A percentile compares a stretch with the other conserved stretches of the same genome.
Conservation (phyloP, 64 coral and sea anemone genomes). For the Dendronephthya gigantea region DNA sequence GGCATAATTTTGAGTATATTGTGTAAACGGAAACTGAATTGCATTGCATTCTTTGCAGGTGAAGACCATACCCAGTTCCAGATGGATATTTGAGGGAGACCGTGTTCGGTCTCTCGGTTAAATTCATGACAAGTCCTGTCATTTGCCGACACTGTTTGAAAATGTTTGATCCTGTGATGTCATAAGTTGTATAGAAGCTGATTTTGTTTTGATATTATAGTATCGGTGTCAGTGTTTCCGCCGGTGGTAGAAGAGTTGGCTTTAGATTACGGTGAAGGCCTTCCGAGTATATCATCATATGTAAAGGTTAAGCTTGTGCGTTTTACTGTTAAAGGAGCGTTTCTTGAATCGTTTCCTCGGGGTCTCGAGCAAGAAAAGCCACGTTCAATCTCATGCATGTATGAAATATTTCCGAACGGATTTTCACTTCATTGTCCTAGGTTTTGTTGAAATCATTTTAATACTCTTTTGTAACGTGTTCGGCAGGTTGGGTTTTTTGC, state of each 20-base stretch:
- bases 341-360: too few species aligned
- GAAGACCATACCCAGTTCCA: constrained; percentile 12
- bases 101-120: not conserved
- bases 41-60: not conserved
- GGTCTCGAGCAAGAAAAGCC: too few species aligned
- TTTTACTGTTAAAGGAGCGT: too few species aligned
- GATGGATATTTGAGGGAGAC: not conserved
- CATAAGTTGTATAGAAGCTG: not conserved
- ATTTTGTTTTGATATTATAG: not conserved
- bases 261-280: not conserved
- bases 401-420: too few species aligned
- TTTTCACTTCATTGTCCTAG: too few species aligned
- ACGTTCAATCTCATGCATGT: too few species aligned
- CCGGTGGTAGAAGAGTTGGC: not conserved
- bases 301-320: too few species aligned
- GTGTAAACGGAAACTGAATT: not conserved
- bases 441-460: too few species aligned
- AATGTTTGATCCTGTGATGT: not conserved
- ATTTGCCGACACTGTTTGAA: not conserved
- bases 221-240: not conserved
- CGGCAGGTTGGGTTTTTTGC: too few species aligned
- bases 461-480: too few species aligned
- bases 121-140: not conserved
- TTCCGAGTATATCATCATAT: too few species aligned
- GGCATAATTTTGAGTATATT: too few species aligned